Percentiles rank a stretch among this genome's conserved stretches.
These are phyloP conservation scores for Emys orbicularis DNA, from an alignment of 2,797 vertebrate genomes.

Conservation along the genomic window DNA sequence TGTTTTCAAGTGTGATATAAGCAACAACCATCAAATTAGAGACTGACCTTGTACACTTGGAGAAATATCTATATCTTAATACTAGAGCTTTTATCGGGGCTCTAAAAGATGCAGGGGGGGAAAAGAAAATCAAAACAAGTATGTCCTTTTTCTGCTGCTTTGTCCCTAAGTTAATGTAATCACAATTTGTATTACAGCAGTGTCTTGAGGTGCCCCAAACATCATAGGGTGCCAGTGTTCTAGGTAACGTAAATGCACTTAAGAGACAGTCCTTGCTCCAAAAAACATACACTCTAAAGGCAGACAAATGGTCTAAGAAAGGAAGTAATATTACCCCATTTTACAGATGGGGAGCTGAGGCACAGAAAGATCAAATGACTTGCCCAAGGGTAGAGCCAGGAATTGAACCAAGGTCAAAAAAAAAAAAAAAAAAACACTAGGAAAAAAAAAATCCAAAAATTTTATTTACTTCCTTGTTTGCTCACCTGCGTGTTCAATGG, in stretches of 20 bases:
- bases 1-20: background rate
- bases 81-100: background rate
- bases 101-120: background rate
- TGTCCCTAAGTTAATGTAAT: background rate
- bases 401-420: background rate
- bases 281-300: background rate
- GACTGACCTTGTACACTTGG: background rate
- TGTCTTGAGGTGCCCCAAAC: background rate
- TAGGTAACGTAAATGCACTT: background rate
- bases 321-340: background rate
- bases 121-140: background rate
- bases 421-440: too few species aligned
- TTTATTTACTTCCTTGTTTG: background rate
- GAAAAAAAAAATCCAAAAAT: background rate
- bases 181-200: background rate
- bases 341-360: background rate
- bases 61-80: background rate
- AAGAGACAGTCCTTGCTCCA: background rate
- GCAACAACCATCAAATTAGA: background rate
- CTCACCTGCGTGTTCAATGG: background rate
- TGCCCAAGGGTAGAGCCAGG: background rate
- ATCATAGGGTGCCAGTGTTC: background rate
- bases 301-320: background rate
- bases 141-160: background rate
- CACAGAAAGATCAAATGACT: background rate